Evolutionary conservation across 2,888 invertebrate genomes (phyloP).

Genomic region (Trachelus troglodyta): DNA sequence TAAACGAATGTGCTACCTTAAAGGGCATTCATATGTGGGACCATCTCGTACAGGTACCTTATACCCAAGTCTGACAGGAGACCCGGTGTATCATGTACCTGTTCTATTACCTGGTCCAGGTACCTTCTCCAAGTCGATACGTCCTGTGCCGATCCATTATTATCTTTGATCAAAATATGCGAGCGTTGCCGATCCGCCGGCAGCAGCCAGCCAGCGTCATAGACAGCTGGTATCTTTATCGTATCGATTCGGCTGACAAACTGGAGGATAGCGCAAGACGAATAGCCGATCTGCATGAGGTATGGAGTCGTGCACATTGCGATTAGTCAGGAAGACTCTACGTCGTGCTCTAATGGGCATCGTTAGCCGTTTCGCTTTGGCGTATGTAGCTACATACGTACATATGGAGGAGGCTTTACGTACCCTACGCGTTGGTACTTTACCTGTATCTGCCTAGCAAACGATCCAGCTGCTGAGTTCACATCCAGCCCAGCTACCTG

Average conservation of each 20-base stretch:
- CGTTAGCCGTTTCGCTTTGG: conserved; percentile 50
- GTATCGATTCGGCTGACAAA: conserved; percentile 63
- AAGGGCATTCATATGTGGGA: conserved; percentile 32
- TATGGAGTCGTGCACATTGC: conserved; percentile 59
- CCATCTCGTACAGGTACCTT: background rate
- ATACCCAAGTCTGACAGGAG: background rate
- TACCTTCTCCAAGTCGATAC: background rate
- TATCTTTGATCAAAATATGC: conserved; percentile 5
- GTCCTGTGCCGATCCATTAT: background rate
- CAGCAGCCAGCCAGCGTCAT: conserved; percentile 42
- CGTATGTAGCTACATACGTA: background rate
- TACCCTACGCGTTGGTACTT: background rate
- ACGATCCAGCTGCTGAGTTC: background rate
- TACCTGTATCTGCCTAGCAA: background rate
- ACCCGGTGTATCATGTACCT: background rate
- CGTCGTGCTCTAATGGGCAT: conserved; percentile 62
- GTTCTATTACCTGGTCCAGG: background rate
- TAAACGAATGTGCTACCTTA: conserved; percentile 49
- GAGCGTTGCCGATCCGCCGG: background rate
- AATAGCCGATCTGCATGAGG: conserved; percentile 62
- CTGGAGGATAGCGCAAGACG: conserved; percentile 61
- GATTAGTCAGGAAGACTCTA: conserved; percentile 58
- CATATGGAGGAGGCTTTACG: background rate
- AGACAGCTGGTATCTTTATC: conserved; percentile 60
- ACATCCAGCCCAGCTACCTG: background rate